Base-by-base conservation (phyloP, 1,140 invertebrate species). In the Goniozus legneri region DNA sequence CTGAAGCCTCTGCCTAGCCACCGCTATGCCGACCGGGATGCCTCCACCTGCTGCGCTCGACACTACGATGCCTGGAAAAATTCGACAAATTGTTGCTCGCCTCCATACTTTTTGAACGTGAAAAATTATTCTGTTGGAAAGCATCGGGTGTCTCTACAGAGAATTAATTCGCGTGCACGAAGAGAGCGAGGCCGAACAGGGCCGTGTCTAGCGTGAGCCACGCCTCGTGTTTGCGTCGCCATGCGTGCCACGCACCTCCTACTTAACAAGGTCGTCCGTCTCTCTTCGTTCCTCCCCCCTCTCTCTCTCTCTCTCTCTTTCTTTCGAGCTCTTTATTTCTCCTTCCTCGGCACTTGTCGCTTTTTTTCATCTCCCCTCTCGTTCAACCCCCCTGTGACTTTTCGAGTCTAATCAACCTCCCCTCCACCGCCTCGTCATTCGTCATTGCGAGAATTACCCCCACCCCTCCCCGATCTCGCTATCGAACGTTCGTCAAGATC, bases 11-110 rank as follows among this genome's bases (percentile, higher is more conserved):
- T 92, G 89, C 52, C 88, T 78, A 27, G 89, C 89, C 50, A 92
- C 87, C 13, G 89, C 89, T 59, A 92, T 91, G 33, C 90, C 90
- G 56, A 92, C 86, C 48, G 88, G 88, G 64, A 91, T 89, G n/a
- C 81, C 80, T 61, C 78, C 80, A 14, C 63, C 52, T 36, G 59
- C 68, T 18, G 64, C 64, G 32, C 65, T 74, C 34, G 71, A 71
- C 33, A 74, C 65, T 12, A 71, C 66, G 40, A 74, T 73, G 14
- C 71, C 71, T 74, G 56, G 43, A 65, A 64, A 14, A 42, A 41
- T n/a, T n/a, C n/a, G n/a, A n/a, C n/a, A n/a, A n/a, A n/a, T n/a
- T n/a, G n/a, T n/a, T n/a, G n/a, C n/a, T n/a, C n/a, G n/a, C n/a
- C n/a, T n/a, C n/a, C n/a, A n/a, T n/a, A n/a, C n/a, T n/a, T n/a